Conservation (phyloP, 2,113 vertebrate genomes). For the Myotis lucifugus region DNA sequence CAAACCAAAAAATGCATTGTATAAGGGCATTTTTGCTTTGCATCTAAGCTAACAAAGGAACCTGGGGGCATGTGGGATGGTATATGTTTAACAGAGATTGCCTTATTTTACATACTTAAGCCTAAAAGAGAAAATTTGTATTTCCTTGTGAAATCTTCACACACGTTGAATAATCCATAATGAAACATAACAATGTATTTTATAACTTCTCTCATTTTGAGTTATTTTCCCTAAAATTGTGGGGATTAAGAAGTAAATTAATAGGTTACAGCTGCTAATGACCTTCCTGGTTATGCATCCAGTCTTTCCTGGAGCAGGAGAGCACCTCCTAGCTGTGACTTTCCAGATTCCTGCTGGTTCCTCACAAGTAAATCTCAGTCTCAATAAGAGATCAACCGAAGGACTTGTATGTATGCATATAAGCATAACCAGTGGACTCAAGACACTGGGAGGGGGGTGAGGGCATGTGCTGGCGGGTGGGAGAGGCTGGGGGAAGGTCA, state of each 20-base stretch:
- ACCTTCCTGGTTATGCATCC: not conserved
- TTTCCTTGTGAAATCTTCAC: not conserved
- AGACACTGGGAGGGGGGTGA: too few relatives aligned
- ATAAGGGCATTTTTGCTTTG: constrained; percentile 4
- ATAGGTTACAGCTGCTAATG: not conserved
- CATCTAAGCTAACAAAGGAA: not conserved
- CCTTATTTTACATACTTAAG: not conserved
- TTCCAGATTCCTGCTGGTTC: not conserved
- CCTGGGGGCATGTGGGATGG: not conserved
- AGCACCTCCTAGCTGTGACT: not conserved
- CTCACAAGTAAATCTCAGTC: not conserved
- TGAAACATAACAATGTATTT: not conserved
- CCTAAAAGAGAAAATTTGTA: not conserved
- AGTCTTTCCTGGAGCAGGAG: not conserved
- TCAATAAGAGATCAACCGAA: not conserved
- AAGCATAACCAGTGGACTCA: too few relatives aligned
- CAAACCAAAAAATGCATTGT: not conserved
- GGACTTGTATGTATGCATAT: too few relatives aligned
- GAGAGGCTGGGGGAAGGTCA: too few relatives aligned
- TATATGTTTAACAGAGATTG: not conserved
- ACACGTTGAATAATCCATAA: not conserved
- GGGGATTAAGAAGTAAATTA: not conserved
- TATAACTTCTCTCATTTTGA: not conserved
- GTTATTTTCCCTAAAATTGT: not conserved
- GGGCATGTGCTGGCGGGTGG: too few relatives aligned